Evolutionary conservation across 2,797 vertebrate genomes (phyloP), one percentile per base, ranked within the genome.

Genomic region (Sebastiscus tertius): DNA sequence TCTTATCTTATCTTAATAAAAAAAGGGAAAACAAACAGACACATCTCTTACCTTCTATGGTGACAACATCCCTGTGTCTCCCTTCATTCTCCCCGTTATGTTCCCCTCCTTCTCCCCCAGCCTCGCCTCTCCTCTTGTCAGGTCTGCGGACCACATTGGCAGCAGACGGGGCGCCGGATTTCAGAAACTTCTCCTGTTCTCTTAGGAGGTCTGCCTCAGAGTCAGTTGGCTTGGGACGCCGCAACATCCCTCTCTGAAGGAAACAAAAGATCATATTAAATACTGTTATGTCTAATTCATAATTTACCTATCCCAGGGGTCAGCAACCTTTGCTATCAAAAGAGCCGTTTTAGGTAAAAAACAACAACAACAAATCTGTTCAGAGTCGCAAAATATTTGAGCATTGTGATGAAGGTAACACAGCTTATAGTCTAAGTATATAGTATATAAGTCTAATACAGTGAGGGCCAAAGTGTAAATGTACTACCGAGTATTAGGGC

Each of bases 141-240:
- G 96, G 96, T 58, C 97, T 96, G 70, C 96, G 97, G 80, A 97
- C 87, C 82, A 98, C 88, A 14, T 85, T 96, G 55, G 97, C 98
- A 1, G 97, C 95, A 7, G 97, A 95, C 16, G 90, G 91, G 36
- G 94, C 89, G 1, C 97, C 94, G 2, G 97, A 94, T 75, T 95
- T 92, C 66, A 99, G 93, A 87, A 99, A 99, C 81, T 93, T 92
- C 81, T 96, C 92, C 91, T 99, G 98, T 78, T 98, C 98, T 61
- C 75, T 96, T 20, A 99, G 93, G 77, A 99, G 93, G 89, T 99
- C 99, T 2, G 92, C 95, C 92, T 99, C 98, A 0, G 97, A 98
- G 89, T 99, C 98, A 1, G 96, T 96, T 11, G 97, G 96, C 77
- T 97, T 97, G 5, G 98, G 98, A 85, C 98, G 97, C 0, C 93